Evolutionary conservation across 2,888 invertebrate species (phyloP), one percentile per base, ranked within the genome.

Genomic region (Ischnura elegans): DNA sequence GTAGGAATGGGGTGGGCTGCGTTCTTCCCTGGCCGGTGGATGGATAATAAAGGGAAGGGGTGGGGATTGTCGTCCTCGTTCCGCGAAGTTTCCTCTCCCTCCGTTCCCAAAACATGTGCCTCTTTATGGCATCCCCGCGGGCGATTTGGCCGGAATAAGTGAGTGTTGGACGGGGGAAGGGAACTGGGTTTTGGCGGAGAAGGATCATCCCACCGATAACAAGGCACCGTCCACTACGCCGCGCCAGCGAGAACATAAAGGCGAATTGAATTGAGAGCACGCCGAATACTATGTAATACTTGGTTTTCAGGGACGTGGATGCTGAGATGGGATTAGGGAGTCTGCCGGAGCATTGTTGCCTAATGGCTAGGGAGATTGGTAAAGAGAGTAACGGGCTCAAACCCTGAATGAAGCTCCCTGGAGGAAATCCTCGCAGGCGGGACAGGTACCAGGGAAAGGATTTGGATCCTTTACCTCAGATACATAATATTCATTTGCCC

Each of bases 211-310:
- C 61, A 25, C n/a, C 86, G 42, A 46, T 21, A 45, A 5, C 86
- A 45, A 16, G 19, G 10, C 19, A 45, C 86, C 86, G 0, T 25
- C 46, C 85, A 36, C 13, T 5, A 16, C 85, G n/a, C n/a, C 51
- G 51, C 8, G 19, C 86, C 45, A n/a, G n/a, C n/a, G n/a, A 25
- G 45, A 46, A 4, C 86, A 86, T 86, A 86, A 86, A 86, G 45
- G 8, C 36, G 86, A 86, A 86, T 86, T 86, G 86, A 86, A 86
- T 86, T 46, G 86, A n/a, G n/a, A 25, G 86, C 6, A 45, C 8
- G 25, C 46, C 25, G 86, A 86, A 46, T 42, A 86, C 5, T 29
- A n/a, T n/a, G n/a, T n/a, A n/a, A n/a, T n/a, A n/a, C n/a, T n/a
- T n/a, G n/a, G n/a, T n/a, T n/a, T n/a, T n/a, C n/a, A n/a, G n/a